These are phyloP conservation scores for Vipera ursinii DNA, from an alignment of 2,797 vertebrate genomes.

Conservation along the genomic window DNA sequence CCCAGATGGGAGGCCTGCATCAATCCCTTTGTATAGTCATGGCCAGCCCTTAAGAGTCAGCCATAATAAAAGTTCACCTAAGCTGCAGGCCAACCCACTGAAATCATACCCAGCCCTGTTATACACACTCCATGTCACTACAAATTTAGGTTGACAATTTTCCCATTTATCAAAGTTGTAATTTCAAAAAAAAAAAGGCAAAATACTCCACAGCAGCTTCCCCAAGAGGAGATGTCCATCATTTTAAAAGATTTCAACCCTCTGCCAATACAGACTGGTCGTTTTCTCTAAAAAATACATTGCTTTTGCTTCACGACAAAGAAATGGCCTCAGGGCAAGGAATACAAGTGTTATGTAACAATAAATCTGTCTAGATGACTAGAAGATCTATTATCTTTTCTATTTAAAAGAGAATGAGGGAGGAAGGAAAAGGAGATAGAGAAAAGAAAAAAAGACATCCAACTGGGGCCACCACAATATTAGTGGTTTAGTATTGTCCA, in stretches of 20 bases:
- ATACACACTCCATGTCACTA: background rate
- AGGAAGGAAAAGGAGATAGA: background rate
- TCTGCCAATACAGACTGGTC: slow-evolving; percentile 7
- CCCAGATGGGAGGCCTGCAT: background rate
- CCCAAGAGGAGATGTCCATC: background rate
- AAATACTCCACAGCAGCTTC: background rate
- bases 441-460: slow-evolving; percentile 2
- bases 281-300: slow-evolving; percentile 24
- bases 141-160: background rate
- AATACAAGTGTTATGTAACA: slow-evolving; percentile 20
- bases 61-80: background rate
- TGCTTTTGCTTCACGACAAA: slow-evolving; percentile 31
- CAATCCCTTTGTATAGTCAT: background rate
- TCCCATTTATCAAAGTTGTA: background rate
- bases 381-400: slow-evolving; percentile 29
- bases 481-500: slow-evolving; percentile 14
- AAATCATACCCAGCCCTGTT: background rate
- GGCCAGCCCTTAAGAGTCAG: no score
- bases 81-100: background rate
- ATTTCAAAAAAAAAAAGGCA: background rate
- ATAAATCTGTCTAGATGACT: slow-evolving; percentile 21
- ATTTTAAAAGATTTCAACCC: background rate
- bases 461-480: slow-evolving; percentile 17
- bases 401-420: background rate
- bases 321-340: background rate